phyloP scores from a whole-genome alignment of 2,888 invertebrate species.

The Leucoma salicis region DNA sequence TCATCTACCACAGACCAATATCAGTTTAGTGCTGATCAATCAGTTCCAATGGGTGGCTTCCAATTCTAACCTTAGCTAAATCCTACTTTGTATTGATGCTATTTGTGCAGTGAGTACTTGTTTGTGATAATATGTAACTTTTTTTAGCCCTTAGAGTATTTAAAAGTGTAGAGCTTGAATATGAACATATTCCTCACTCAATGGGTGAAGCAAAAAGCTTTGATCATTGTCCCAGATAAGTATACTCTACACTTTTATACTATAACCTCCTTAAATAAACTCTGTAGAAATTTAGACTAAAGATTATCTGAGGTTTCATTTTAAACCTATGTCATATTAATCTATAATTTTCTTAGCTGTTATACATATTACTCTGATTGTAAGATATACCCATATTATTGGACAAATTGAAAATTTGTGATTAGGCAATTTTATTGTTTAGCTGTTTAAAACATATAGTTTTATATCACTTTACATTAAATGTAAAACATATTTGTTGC shows the following conservation, averaged over 20 bases:
- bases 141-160: conserved; percentile 14
- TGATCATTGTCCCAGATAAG: not conserved
- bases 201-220: not conserved
- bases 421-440: conserved; percentile 9
- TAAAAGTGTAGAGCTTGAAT: conserved; percentile 1
- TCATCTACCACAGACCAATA: conserved; percentile 89
- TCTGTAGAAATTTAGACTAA: not conserved
- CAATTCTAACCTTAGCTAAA: conserved; percentile 84
- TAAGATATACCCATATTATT: not conserved
- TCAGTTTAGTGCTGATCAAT: conserved; percentile 86
- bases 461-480: conserved; percentile 11
- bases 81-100: conserved; percentile 36
- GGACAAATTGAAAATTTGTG: conserved; percentile 5
- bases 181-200: not conserved
- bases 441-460: conserved; percentile 11
- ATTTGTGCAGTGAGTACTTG: conserved; percentile 45
- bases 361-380: not conserved
- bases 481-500: conserved; percentile 9
- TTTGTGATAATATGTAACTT: conserved; percentile 27
- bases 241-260: not conserved
- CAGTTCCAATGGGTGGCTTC: conserved; percentile 90
- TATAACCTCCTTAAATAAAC: not conserved
- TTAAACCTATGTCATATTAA: not conserved
- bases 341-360: not conserved
- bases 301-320: not conserved